Conservation (phyloP, 2,113 vertebrate species). For the Hypomesus transpacificus region DNA sequence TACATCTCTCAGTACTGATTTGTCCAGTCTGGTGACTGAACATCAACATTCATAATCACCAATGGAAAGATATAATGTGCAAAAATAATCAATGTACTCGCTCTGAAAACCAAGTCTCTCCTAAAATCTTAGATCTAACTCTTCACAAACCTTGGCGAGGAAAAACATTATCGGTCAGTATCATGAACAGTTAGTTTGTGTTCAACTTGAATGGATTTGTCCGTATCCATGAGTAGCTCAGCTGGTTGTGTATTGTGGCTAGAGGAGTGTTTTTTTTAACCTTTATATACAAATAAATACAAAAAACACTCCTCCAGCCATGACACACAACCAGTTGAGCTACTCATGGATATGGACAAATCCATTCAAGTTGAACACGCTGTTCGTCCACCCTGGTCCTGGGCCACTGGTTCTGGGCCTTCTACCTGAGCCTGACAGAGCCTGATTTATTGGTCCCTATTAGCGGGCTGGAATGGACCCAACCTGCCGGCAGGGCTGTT, state of each 20-base stretch:
- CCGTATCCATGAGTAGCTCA: background rate
- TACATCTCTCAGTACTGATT: slow-evolving; percentile 5
- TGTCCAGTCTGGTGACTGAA: slow-evolving; percentile 31
- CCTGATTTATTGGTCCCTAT: slow-evolving; percentile 55
- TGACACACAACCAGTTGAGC: background rate
- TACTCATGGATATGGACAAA: background rate
- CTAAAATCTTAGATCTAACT: no score
- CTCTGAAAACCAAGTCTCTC: no score
- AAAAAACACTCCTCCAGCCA: background rate
- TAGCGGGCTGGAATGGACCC: slow-evolving; percentile 41
- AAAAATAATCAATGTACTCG: background rate
- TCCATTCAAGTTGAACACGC: no score
- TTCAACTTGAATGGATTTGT: background rate
- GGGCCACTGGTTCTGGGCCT: slow-evolving; percentile 32
- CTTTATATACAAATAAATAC: no score
- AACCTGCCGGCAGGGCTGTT: slow-evolving; percentile 32
- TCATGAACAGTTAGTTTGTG: no score
- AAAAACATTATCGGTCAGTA: no score
- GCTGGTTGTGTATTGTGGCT: background rate
- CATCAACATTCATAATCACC: slow-evolving; percentile 48
- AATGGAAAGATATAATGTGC: slow-evolving; percentile 28
- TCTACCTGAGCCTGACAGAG: slow-evolving; percentile 41
- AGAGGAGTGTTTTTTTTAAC: no score
- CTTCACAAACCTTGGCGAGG: no score
- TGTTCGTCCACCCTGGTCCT: slow-evolving; percentile 22